Evolutionary conservation across 2,797 vertebrate species (phyloP).

Genomic region (Naso thynnoides): DNA sequence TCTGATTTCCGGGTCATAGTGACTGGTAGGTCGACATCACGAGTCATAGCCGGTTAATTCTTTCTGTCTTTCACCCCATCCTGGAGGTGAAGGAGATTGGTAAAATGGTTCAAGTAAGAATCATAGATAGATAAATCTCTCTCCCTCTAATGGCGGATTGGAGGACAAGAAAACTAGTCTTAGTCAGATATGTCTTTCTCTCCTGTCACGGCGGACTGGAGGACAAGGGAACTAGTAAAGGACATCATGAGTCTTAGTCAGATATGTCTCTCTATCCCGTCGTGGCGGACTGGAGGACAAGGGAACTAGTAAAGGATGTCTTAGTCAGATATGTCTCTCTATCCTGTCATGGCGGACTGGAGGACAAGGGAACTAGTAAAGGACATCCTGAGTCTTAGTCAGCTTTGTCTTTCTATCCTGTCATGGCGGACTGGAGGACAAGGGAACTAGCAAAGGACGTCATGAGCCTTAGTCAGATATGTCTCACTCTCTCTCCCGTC

Average conservation of each 20-base stretch:
- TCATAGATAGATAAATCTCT: conserved; percentile 47
- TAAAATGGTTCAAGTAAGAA: conserved; percentile 49
- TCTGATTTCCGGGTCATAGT: conserved; percentile 95
- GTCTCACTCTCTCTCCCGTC: conserved; percentile 44
- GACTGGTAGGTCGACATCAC: conserved; percentile 87
- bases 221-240: conserved; percentile 45
- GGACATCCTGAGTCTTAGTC: conserved; percentile 39
- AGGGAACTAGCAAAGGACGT: conserved; percentile 31
- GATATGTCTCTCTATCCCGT: conserved; percentile 22
- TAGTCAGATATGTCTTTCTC: conserved; percentile 41
- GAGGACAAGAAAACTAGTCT: conserved; percentile 50
- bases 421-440: conserved; percentile 44
- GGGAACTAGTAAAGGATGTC: conserved; percentile 28
- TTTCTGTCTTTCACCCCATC: conserved; percentile 42
- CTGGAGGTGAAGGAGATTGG: conserved; percentile 60
- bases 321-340: conserved; percentile 39
- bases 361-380: conserved; percentile 62
- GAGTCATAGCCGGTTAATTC: conserved; percentile 61
- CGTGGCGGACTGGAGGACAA: conserved; percentile 46
- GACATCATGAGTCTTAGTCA: conserved; percentile 41
- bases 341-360: conserved; percentile 43
- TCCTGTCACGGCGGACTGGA: conserved; percentile 55
- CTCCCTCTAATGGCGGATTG: conserved; percentile 18
- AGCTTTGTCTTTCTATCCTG: conserved; percentile 25
- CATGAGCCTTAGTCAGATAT: conserved; percentile 39